Evolutionary conservation across 1,140 invertebrate species (phyloP).

Genomic region (Mylabris phalerata): DNA sequence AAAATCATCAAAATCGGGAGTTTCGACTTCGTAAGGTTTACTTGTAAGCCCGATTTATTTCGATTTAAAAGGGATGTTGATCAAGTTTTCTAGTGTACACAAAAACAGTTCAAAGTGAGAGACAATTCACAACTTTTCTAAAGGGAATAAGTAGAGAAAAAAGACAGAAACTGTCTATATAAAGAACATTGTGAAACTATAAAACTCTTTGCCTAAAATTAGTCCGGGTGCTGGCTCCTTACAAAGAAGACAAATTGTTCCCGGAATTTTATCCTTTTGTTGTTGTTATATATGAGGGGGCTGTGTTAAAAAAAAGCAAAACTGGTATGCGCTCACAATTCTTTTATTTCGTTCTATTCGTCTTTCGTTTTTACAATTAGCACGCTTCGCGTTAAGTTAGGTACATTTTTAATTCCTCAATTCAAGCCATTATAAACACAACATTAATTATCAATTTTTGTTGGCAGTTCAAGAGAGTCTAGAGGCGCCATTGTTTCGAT

Average conservation of each 20-base stretch:
- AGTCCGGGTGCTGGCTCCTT: slow-evolving; percentile 26
- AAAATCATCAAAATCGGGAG: too few relatives aligned
- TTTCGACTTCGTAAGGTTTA: too few relatives aligned
- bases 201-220: slow-evolving; percentile 35
- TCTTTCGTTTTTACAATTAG: slow-evolving; percentile 35
- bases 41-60: too few relatives aligned
- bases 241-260: slow-evolving; percentile 36
- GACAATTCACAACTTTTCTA: slow-evolving; percentile 31
- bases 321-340: background rate
- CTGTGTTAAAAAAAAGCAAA: background rate
- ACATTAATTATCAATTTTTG: slow-evolving; percentile 43
- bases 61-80: too few relatives aligned
- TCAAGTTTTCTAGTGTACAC: too few relatives aligned
- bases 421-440: slow-evolving; percentile 42
- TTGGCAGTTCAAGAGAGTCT: slow-evolving; percentile 30
- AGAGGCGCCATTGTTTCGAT: slow-evolving; percentile 39
- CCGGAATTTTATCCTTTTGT: slow-evolving; percentile 27
- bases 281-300: slow-evolving; percentile 23
- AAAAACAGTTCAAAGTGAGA: slow-evolving; percentile 19
- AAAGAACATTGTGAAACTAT: slow-evolving; percentile 30
- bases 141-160: slow-evolving; percentile 7
- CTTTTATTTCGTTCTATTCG: slow-evolving; percentile 7
- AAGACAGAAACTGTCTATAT: slow-evolving; percentile 13
- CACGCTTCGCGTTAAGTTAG: slow-evolving; percentile 31
- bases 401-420: slow-evolving; percentile 43